Conservation (phyloP, 2,888 invertebrate species). For the Drosophila cognata region DNA sequence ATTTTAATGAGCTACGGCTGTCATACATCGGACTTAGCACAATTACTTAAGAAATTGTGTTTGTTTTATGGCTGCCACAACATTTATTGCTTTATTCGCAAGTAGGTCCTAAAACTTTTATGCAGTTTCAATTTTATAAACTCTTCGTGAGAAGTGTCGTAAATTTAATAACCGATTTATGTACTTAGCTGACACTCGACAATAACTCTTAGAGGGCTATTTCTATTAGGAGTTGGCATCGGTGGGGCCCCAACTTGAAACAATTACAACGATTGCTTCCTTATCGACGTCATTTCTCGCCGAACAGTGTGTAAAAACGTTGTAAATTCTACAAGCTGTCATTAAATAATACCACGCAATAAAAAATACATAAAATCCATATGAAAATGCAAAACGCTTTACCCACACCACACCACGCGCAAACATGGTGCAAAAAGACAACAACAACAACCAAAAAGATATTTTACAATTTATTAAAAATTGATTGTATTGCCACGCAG, state of each 20-base stretch:
- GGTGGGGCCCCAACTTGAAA: background rate
- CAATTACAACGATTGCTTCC: conserved; percentile 43
- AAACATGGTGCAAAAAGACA: conserved; percentile 40
- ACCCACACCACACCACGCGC: conserved; percentile 39
- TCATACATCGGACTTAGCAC: background rate
- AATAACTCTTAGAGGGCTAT: background rate
- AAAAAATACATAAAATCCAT: conserved; percentile 61
- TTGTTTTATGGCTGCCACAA: background rate
- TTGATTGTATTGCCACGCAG: conserved; percentile 79
- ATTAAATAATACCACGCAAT: conserved; percentile 74
- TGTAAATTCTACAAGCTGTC: conserved; percentile 61
- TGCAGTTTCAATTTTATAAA: background rate
- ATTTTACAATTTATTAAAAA: conserved; percentile 77
- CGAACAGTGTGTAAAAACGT: conserved; percentile 38
- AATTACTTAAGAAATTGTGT: background rate
- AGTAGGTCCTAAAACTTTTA: background rate
- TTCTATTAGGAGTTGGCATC: background rate
- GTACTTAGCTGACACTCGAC: background rate
- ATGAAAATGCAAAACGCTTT: conserved; percentile 75
- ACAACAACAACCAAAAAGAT: conserved; percentile 39
- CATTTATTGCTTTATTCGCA: background rate
- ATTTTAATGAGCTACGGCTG: background rate
- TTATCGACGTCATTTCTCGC: conserved; percentile 28
- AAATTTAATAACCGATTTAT: conserved; percentile 15
- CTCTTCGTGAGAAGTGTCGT: background rate